Evolutionary conservation across 2,888 invertebrate genomes (phyloP).

Genomic region (Protophormia terraenovae): DNA sequence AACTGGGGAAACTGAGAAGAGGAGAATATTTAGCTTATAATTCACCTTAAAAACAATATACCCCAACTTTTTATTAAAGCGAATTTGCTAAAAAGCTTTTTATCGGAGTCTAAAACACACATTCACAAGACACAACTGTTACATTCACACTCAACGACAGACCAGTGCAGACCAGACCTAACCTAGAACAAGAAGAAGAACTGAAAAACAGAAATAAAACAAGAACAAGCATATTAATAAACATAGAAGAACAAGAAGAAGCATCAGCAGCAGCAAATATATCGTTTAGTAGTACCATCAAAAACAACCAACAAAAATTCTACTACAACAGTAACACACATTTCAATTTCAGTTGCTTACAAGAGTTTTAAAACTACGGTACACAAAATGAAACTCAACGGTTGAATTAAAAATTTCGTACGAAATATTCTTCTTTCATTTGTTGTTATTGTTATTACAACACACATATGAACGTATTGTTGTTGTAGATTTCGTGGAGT

Average conservation of each 20-base stretch:
- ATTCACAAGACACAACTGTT: slow-evolving; percentile 9
- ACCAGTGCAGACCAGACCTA: slow-evolving; percentile 40
- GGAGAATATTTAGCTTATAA: neutral
- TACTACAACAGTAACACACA: slow-evolving; percentile 46
- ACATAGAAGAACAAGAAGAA: neutral
- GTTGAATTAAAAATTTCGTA: slow-evolving; percentile 30
- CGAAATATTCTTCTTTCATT: slow-evolving; percentile 2
- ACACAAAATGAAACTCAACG: slow-evolving; percentile 25
- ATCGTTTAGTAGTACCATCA: slow-evolving; percentile 44
- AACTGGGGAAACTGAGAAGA: neutral
- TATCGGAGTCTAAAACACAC: slow-evolving; percentile 11
- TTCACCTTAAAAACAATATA: neutral
- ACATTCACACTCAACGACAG: neutral
- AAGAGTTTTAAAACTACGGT: slow-evolving; percentile 41
- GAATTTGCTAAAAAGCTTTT: slow-evolving; percentile 26
- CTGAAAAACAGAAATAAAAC: too few relatives aligned
- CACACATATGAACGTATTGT: neutral
- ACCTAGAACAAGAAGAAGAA: slow-evolving; percentile 21
- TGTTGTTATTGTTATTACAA: neutral
- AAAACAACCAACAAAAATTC: too few relatives aligned
- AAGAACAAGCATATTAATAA: neutral
- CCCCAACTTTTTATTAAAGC: neutral
- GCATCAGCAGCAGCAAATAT: neutral
- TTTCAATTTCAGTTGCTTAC: slow-evolving; percentile 48
- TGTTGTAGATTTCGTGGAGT: neutral